Evolutionary conservation across 2,113 vertebrate genomes (phyloP).

Genomic region (Malurus alboscapulatus): DNA sequence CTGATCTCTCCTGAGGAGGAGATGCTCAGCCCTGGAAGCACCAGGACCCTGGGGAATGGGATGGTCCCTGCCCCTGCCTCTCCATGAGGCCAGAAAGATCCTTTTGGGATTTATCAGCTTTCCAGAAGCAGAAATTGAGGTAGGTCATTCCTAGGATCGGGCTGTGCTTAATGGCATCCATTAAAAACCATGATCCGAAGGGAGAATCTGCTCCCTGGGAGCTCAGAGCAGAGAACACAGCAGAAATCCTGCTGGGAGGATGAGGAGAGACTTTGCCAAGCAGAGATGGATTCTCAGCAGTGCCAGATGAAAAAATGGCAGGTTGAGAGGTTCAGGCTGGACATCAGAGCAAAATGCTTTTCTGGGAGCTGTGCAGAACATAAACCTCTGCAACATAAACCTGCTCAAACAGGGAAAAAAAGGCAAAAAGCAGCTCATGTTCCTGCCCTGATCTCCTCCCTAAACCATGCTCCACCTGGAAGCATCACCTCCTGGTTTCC

Average conservation of each 20-base stretch:
- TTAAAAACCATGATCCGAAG: neutral
- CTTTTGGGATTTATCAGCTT: neutral
- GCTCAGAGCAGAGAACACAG: neutral
- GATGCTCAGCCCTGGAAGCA: neutral
- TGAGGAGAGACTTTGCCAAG: neutral
- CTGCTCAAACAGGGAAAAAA: accelerated
- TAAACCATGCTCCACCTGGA: neutral
- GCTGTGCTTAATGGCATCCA: neutral
- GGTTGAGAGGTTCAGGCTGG: neutral
- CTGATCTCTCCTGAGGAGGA: neutral
- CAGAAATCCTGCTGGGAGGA: neutral
- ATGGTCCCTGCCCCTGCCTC: neutral
- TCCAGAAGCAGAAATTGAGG: neutral
- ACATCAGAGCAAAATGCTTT: neutral
- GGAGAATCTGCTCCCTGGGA: neutral
- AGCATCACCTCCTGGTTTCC: neutral
- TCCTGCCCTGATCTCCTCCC: neutral
- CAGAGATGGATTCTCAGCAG: neutral
- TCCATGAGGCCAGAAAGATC: neutral
- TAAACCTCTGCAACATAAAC: neutral
- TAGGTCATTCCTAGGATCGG: neutral
- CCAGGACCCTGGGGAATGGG: accelerated
- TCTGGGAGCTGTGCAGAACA: neutral
- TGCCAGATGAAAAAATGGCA: neutral
- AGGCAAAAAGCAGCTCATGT: neutral